Base-by-base conservation (phyloP, 2,888 invertebrate species). In the Harmothoe impar region DNA sequence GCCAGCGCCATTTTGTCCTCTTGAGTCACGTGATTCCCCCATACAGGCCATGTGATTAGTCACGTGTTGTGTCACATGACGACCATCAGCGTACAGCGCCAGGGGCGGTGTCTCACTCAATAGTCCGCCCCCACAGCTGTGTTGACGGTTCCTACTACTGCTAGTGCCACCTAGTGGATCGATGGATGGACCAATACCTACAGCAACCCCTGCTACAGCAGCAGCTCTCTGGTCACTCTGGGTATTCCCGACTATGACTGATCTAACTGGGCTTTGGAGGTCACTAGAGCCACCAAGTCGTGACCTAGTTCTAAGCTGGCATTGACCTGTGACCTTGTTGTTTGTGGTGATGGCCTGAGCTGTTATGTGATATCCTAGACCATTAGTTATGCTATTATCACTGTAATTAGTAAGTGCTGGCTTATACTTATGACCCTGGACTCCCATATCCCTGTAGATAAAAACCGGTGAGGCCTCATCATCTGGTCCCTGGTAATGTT, bases 141-240 rank as follows among this genome's bases (percentile, higher is more conserved):
- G 23, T n/a, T n/a, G 23, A 20, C 20, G 23, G 20, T 15, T n/a
- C 3, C 62, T n/a, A 15, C 62, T n/a, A 35, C 17, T 43, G 20
- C 35, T 43, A n/a, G 7, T 43, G 81, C 81, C 81, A 35, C 33
- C 81, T 81, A n/a, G 43, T 25, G 81, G 81, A 81, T 81, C 81
- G 33, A 81, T 81, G 81, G 20, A 0, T 43, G 81, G 10, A 81
- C 81, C 35, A 81, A 20, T 43, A 12, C 72, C 72, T n/a, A 72
- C 29, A 1, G 20, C 72, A 15, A 29, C 29, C 29, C 72, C 72
- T 68, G 68, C 68, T 29, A 15, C 72, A 23, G 31, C 29, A 5
- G 31, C 29, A 17, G 15, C 25, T 72, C 3, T 29, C 72, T 29
- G 15, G 5, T 15, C 25, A 72, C 72, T n/a, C 72, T 72, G 72